A percentile compares a stretch with the other conserved stretches of the same genome.
These are phyloP conservation scores for Drepana falcataria DNA, from an alignment of 2,888 invertebrate species.

Conservation along the genomic window DNA sequence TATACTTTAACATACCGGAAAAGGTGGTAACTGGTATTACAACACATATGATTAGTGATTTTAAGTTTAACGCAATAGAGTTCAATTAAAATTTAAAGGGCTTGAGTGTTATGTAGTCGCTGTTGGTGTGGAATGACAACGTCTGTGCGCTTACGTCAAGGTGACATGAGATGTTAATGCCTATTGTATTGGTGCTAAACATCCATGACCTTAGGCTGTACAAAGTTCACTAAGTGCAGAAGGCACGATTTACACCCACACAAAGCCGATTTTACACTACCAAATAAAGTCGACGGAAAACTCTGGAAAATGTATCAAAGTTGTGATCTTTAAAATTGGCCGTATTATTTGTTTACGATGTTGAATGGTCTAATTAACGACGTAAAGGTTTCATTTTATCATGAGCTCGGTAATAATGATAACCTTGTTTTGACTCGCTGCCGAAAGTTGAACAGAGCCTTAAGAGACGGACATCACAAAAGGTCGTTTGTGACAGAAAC, in stretches of 20 bases:
- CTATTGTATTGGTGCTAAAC: constrained; percentile 73
- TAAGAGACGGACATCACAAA: constrained; percentile 41
- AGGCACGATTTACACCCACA: constrained; percentile 45
- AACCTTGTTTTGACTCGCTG: constrained; percentile 22
- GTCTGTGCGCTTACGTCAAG: constrained; percentile 69
- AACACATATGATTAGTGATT: constrained; percentile 30
- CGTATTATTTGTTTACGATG: constrained; percentile 16
- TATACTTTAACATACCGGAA: constrained; percentile 15
- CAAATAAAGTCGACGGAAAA: constrained; percentile 34
- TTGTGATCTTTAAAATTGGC: constrained; percentile 12
- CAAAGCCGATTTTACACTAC: constrained; percentile 23
- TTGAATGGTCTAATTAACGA: constrained; percentile 12
- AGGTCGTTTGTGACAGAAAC: constrained; percentile 55
- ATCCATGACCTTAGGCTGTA: constrained; percentile 71
- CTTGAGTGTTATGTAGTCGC: constrained; percentile 26
- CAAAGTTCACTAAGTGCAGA: constrained; percentile 71
- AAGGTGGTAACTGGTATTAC: constrained; percentile 29
- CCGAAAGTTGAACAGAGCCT: constrained; percentile 25
- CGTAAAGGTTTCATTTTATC: constrained; percentile 20
- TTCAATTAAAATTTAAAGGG: constrained; percentile 21
- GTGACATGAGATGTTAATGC: constrained; percentile 73
- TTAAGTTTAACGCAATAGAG: constrained; percentile 31
- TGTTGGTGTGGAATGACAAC: constrained; percentile 31
- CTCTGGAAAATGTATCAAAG: constrained; percentile 27
- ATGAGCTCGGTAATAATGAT: constrained; percentile 24